Percentiles rank a stretch among this genome's conserved stretches.
Conservation (phyloP, 2,888 invertebrate genomes). For the Reticulitermes lucifugus region DNA sequence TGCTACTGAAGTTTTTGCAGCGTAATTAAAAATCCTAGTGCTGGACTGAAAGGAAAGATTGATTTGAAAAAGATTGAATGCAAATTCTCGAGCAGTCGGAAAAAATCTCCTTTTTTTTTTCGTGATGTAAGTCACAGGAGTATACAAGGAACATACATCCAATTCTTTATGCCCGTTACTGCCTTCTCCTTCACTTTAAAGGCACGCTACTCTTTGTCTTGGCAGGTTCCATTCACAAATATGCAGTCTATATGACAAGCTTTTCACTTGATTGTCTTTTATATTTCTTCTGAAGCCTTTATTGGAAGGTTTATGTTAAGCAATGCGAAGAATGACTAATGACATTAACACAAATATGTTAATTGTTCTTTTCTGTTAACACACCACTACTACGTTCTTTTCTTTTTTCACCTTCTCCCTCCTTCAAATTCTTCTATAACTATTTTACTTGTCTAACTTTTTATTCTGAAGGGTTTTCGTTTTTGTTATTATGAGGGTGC, state of each 20-base stretch:
- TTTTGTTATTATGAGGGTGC: slow-evolving; percentile 30
- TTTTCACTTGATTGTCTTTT: slow-evolving; percentile 16
- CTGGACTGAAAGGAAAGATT: no score
- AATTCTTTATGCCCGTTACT: no score
- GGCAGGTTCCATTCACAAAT: slow-evolving; percentile 7
- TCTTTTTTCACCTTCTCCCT: neutral
- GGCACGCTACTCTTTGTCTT: neutral
- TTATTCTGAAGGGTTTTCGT: slow-evolving; percentile 19
- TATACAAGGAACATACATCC: no score
- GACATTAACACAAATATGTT: slow-evolving; percentile 51
- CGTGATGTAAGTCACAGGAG: no score
- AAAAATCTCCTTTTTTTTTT: no score
- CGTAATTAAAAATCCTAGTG: no score
- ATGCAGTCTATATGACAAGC: slow-evolving; percentile 22
- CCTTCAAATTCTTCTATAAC: slow-evolving; percentile 1
- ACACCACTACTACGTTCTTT: slow-evolving; percentile 6
- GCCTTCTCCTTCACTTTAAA: neutral
- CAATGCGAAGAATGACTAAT: slow-evolving; percentile 44
- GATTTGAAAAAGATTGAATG: no score
- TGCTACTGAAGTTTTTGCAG: no score
- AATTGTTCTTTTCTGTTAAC: slow-evolving; percentile 49
- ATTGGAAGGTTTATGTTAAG: slow-evolving; percentile 31
- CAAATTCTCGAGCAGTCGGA: no score
- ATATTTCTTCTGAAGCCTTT: slow-evolving; percentile 14
- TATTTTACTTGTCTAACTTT: slow-evolving; percentile 29